phyloP scores from a whole-genome alignment of 2,113 vertebrate species.

The Lonchura striata region DNA sequence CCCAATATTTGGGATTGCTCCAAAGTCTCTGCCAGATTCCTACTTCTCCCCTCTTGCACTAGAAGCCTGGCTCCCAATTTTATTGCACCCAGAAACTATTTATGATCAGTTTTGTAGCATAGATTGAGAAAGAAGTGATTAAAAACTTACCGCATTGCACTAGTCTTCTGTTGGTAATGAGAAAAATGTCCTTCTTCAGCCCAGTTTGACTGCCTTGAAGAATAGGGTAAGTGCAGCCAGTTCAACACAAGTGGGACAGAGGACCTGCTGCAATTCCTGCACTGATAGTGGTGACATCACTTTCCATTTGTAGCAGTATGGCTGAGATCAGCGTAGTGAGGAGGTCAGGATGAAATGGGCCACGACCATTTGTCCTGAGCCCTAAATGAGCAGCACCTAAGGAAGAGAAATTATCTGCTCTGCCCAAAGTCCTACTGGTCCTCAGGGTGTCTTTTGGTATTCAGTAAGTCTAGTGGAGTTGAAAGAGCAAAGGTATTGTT shows the following conservation, averaged over 20 bases:
- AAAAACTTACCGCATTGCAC: background rate
- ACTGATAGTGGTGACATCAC: background rate
- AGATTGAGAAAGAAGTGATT: constrained; percentile 14
- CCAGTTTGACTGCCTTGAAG: background rate
- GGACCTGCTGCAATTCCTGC: background rate
- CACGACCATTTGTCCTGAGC: background rate
- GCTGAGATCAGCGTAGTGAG: background rate
- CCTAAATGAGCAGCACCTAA: background rate
- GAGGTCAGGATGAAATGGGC: background rate
- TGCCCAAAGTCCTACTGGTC: background rate
- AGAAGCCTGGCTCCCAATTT: constrained; percentile 54
- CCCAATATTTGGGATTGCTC: constrained; percentile 62
- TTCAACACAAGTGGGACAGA: background rate
- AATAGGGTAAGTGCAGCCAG: background rate
- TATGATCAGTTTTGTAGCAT: constrained; percentile 31
- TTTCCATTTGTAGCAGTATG: background rate
- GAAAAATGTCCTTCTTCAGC: background rate
- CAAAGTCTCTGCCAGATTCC: constrained; percentile 55
- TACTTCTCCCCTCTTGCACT: constrained; percentile 50
- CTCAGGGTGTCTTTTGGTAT: background rate
- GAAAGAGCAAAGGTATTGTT: background rate
- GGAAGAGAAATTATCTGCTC: background rate
- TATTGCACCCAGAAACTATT: constrained; percentile 55
- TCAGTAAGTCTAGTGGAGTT: background rate
- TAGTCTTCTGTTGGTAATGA: background rate